Evolutionary conservation across 35 echinoderm and acorn worm genomes (phyloP), one percentile per base, ranked within the genome.

Genomic region (Stichopus chloronotus): DNA sequence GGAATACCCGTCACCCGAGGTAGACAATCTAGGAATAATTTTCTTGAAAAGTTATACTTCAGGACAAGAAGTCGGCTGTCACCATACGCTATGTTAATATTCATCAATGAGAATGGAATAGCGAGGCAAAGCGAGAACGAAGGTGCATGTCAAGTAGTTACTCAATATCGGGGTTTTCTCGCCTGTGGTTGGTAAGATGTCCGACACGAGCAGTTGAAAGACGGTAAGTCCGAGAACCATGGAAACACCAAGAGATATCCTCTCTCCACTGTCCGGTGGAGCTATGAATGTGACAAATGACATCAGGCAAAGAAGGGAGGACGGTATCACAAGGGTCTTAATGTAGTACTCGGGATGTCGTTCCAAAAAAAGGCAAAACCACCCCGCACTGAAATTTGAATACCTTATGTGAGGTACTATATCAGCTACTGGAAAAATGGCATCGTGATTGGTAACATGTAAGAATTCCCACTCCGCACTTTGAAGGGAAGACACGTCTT

Each of bases 211-310:
- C 14, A 88, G 86, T 56, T 88, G 86, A 19, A 88, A 88, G 4
- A 88, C 86, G 25, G 58, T 88, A 61, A 88, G 63, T 11, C 58
- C 86, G 10, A 88, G 86, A 61, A 72, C 58, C 86, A 65, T 65
- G n/a, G 86, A 83, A 19, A 83, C 80, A 83, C 80, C 53, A 9
- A 83, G 13, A 5, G 53, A 83, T 54, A 83, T 57, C 19, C 86
- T 59, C 58, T 88, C 86, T 52, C 86, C 86, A 88, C 86, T 65
- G 30, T 88, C 86, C 11, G 86, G 86, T 6, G 86, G 86, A 59
- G 63, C 58, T 16, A 61, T 6, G 23, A 88, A 88, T 5, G 86
- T 88, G 6, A 60, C 21, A 17, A 59, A 59, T 19, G 86, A 25
- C 63, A 88, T 22, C 8, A 88, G 20, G 58, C 58, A 88, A 43